Evolutionary conservation across 1,140 invertebrate genomes (phyloP), one percentile per base, ranked within the genome.

Genomic region (Hydropsyche tenuis): DNA sequence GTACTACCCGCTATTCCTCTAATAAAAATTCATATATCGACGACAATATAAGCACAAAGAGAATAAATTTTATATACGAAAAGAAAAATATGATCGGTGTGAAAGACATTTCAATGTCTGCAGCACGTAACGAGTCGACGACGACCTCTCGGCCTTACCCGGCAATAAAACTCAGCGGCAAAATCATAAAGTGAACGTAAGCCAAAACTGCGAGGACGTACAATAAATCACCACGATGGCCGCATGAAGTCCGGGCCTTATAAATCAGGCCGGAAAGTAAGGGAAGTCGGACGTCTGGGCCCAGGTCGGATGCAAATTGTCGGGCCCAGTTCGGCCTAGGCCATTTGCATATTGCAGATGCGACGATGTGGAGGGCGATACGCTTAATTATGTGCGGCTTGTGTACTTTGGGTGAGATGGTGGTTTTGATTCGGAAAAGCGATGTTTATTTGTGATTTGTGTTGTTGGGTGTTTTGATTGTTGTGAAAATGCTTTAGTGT

Each of bases 111-210:
- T n/a, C n/a, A n/a, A n/a, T 25, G 12, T 5, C 12, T 43, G 14
- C 30, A 16, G 16, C 3, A 65, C 9, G 16, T 18, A 65, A 30
- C 53, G 16, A 12, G 1, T 6, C 11, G 53, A 12, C 11, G 6
- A 25, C 14, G n/a, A 43, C n/a, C 30, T 60, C 12, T 11, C n/a
- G n/a, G n/a, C n/a, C n/a, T n/a, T n/a, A 43, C 14, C 30, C 42
- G 23, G 42, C 63, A 45, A 16, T 65, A 16, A 45, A 65, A 65
- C n/a, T 23, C 30, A 11, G 3, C 4, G n/a, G 27, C 2, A 14
- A 42, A n/a, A 65, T 43, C 63, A 65, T 65, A 65, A 65, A 65
- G 63, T 65, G 63, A 65, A 65, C 63, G 27, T 37, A 65, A 65
- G 27, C 63, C 37, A 23, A 65, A 65, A 65, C 30, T 23, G 30